phyloP scores from a whole-genome alignment of 2,113 vertebrate genomes.

The Dipodomys spectabilis region DNA sequence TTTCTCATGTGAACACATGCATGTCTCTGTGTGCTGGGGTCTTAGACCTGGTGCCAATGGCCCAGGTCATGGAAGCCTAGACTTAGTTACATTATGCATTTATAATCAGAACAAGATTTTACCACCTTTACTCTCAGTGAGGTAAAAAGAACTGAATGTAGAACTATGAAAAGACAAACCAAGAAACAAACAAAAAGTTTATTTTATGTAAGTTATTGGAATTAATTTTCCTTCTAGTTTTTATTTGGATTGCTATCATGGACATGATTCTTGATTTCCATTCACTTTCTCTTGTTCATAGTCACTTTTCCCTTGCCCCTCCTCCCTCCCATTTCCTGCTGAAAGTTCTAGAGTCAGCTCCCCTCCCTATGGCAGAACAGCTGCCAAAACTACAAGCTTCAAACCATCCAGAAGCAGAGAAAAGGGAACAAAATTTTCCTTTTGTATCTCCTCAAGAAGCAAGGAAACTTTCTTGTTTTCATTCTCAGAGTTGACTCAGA shows the following conservation, averaged over 20 bases:
- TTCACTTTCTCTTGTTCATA: neutral
- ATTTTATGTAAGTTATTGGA: neutral
- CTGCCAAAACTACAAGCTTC: neutral
- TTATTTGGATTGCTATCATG: neutral
- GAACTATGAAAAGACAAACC: neutral
- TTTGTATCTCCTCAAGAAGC: neutral
- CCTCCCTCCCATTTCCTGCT: neutral
- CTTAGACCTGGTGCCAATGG: neutral
- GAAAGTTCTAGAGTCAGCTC: neutral
- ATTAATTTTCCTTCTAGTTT: neutral
- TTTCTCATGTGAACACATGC: neutral
- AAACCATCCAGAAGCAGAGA: neutral
- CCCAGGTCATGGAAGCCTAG: neutral
- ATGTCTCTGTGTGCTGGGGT: fast-evolving
- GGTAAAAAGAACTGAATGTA: neutral
- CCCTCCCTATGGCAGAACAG: neutral
- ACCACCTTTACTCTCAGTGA: neutral
- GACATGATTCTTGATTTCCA: neutral
- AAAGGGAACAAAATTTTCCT: neutral
- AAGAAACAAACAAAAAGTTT: neutral
- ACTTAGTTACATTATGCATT: neutral
- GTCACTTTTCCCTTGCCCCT: neutral
- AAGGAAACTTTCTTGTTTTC: neutral
- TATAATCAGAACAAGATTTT: neutral
- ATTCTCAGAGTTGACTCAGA: neutral